phyloP scores from a whole-genome alignment of 2,113 vertebrate genomes.

The Pluvianellus socialis region DNA sequence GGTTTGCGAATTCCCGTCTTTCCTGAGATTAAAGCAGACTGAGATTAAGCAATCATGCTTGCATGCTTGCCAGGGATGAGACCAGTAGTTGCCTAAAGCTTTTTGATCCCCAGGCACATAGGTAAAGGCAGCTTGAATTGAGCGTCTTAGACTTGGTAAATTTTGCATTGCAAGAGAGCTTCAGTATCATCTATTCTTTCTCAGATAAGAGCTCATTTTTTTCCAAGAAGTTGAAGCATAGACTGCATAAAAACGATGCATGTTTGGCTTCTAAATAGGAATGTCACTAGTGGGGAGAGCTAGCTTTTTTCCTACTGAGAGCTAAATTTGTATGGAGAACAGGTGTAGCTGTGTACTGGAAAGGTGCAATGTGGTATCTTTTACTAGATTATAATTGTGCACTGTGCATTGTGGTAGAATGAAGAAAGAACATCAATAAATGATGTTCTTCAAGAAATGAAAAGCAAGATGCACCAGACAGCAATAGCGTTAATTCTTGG shows the following conservation, averaged over 20 bases:
- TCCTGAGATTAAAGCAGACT: conserved; percentile 2
- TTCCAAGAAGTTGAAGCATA: neutral
- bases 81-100: neutral
- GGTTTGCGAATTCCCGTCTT: neutral
- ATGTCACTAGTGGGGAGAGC: neutral
- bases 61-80: neutral
- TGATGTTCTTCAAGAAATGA: neutral
- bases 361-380: neutral
- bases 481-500: neutral
- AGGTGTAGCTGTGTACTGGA: neutral
- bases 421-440: neutral
- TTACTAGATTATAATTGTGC: neutral
- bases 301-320: neutral
- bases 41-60: neutral
- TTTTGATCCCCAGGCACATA: neutral
- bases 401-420: neutral
- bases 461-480: neutral
- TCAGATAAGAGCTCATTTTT: neutral
- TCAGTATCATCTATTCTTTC: neutral
- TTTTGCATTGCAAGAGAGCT: neutral
- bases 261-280: neutral
- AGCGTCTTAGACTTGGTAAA: neutral
- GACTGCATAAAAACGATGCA: neutral
- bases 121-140: neutral
- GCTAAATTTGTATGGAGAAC: neutral